Conservation (phyloP, 2,797 vertebrate genomes). For the Labeo calbasu region DNA sequence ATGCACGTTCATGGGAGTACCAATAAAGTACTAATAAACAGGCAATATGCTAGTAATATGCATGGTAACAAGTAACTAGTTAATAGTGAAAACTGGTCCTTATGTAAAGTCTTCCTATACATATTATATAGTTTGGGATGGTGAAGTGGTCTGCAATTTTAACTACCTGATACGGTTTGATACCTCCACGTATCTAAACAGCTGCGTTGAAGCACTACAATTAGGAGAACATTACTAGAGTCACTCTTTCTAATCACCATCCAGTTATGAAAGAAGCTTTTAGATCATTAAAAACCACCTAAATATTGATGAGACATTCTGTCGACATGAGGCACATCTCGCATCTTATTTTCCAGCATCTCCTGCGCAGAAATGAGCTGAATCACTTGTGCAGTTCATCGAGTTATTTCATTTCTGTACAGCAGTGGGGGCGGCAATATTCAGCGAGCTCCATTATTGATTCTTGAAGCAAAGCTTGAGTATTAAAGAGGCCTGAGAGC, state of each 20-base stretch:
- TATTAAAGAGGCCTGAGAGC: constrained; percentile 49
- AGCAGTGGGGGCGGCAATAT: constrained; percentile 36
- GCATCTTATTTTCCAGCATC: constrained; percentile 23
- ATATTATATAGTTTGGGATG: neutral
- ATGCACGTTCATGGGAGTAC: no score
- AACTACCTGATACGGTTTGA: neutral
- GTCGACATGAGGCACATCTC: neutral
- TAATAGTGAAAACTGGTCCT: no score
- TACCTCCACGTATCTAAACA: neutral
- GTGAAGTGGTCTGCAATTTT: neutral
- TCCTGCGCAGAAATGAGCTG: constrained; percentile 31
- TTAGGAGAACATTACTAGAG: constrained; percentile 20
- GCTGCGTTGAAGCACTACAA: neutral
- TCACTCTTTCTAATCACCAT: constrained; percentile 6
- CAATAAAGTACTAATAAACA: no score
- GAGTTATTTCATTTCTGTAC: constrained; percentile 17
- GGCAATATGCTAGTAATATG: no score
- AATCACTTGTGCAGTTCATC: constrained; percentile 13
- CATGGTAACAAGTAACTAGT: no score
- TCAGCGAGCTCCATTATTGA: constrained; percentile 47
- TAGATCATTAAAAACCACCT: constrained; percentile 33
- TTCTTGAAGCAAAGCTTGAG: constrained; percentile 45
- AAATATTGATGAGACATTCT: constrained; percentile 44
- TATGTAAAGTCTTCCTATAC: no score
- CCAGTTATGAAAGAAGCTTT: constrained; percentile 26